phyloP scores from a whole-genome alignment of 2,888 invertebrate species.

The Phytoseiulus persimilis region DNA sequence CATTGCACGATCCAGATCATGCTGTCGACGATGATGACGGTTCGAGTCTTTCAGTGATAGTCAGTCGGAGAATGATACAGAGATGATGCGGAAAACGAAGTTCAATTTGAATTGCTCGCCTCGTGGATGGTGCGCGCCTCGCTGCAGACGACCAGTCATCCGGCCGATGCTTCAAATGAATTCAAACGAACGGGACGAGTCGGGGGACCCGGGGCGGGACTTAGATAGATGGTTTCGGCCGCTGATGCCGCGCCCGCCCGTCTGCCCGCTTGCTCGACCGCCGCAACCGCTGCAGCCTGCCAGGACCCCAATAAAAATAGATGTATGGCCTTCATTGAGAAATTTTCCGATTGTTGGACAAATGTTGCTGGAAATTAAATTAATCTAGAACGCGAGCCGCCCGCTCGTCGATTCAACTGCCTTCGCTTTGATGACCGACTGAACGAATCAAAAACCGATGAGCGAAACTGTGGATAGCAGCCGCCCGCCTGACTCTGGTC shows the following conservation, averaged over 20 bases:
- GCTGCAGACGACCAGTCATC: background rate
- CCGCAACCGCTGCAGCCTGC: background rate
- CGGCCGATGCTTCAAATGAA: background rate
- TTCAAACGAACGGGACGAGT: background rate
- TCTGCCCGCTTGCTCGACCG: background rate
- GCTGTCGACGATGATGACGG: background rate
- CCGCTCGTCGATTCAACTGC: background rate
- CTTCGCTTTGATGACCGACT: background rate
- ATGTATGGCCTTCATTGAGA: slow-evolving; percentile 5
- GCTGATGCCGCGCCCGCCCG: background rate
- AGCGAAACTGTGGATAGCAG: background rate
- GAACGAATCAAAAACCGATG: background rate
- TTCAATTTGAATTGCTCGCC: background rate
- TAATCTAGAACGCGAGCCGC: background rate
- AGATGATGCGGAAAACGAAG: background rate
- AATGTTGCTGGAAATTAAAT: background rate
- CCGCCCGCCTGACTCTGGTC: background rate
- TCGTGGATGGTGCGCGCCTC: background rate
- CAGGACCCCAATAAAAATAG: background rate
- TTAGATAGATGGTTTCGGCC: background rate
- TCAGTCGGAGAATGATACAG: background rate
- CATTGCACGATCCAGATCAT: background rate
- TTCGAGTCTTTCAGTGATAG: background rate
- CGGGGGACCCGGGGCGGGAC: background rate
- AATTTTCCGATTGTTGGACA: background rate